Base-by-base conservation (phyloP, 2,797 vertebrate genomes). In the Parauchenoglanis punctatus region DNA sequence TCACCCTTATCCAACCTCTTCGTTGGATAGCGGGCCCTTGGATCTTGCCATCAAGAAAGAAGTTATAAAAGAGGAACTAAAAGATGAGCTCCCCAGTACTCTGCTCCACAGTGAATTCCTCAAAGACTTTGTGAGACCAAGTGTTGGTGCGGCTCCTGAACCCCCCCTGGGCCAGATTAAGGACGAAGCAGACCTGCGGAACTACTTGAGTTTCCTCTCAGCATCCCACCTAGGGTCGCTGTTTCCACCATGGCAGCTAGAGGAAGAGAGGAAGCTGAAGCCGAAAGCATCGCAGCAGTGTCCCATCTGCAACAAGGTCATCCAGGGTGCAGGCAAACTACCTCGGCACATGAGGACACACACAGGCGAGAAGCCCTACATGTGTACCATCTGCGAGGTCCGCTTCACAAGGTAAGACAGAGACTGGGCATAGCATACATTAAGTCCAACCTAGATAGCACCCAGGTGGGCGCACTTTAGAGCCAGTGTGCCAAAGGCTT, bases 281-380 rank as follows among this genome's bases (percentile, higher is more conserved):
- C 98, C 98, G 91, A 99, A 99, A 94, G 98, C 98, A 0, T 99
- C 98, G 0, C 98, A 99, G 94, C 98, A 99, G 93, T 99, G 99
- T 88, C 99, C 99, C 4, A 97, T 99, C 94, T 99, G 99, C 92
- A 99, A 99, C 95, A 99, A 99, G 93, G 96, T 99, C 92, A 99
- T 99, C 93, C 99, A 99, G 95, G 99, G 99, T 49, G 98, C 99
- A 0, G 99, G 99, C 86, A 99, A 99, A 94, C 96, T 99, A 88
- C 99, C 98, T 0, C 94, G 98, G 82, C 98, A 99, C 95, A 99
- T 99, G 98, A 96, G 98, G 91, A 99, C 99, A 4, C 99, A 99
- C 91, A 99, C 99, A 0, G 99, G 99, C 88, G 99, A 99, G 95
- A 99, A 99, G 94, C 99, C 99, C 23, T 99, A 99, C 92, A 98